These are phyloP conservation scores for Sarcophaga rosellei DNA, from an alignment of 2,888 invertebrate genomes.

Conservation along the genomic window DNA sequence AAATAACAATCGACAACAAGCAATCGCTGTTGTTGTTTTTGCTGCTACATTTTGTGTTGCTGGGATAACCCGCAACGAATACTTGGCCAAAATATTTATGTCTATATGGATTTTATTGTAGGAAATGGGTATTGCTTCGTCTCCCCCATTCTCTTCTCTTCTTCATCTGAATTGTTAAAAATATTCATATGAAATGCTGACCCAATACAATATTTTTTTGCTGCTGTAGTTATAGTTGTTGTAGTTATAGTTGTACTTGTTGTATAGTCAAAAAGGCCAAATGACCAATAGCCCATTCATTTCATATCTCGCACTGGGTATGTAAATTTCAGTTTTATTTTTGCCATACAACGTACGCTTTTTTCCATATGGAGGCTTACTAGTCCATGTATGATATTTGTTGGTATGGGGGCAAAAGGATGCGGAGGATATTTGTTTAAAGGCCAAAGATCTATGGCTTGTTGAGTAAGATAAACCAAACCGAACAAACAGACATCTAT, in stretches of 20 bases:
- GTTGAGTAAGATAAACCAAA: slow-evolving; percentile 68
- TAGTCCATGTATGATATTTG: slow-evolving; percentile 11
- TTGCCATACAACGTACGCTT: slow-evolving; percentile 36
- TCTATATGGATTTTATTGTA: slow-evolving; percentile 80
- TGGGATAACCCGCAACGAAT: slow-evolving; percentile 78
- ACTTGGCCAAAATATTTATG: slow-evolving; percentile 77
- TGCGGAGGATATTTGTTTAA: slow-evolving; percentile 64
- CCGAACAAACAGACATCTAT: slow-evolving; percentile 41
- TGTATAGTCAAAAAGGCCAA: slow-evolving; percentile 62
- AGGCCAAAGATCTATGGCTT: slow-evolving; percentile 69
- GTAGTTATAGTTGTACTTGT: slow-evolving; percentile 56
- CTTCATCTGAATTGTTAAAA: not conserved
- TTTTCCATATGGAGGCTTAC: slow-evolving; percentile 39
- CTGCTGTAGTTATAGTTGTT: slow-evolving; percentile 53
- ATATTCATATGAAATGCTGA: slow-evolving; percentile 65
- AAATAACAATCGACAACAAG: slow-evolving; percentile 62
- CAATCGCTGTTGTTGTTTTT: slow-evolving; percentile 53
- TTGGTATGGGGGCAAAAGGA: slow-evolving; percentile 26
- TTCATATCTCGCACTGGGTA: slow-evolving; percentile 67
- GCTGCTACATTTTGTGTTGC: slow-evolving; percentile 30
- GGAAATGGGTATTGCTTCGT: slow-evolving; percentile 59
- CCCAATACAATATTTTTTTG: slow-evolving; percentile 76
- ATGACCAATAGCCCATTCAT: slow-evolving; percentile 68
- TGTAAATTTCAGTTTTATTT: slow-evolving; percentile 64
- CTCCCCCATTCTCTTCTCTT: not conserved